Evolutionary conservation across 2,888 invertebrate species (phyloP), one percentile per base, ranked within the genome.

Genomic region (Anodontia alba): DNA sequence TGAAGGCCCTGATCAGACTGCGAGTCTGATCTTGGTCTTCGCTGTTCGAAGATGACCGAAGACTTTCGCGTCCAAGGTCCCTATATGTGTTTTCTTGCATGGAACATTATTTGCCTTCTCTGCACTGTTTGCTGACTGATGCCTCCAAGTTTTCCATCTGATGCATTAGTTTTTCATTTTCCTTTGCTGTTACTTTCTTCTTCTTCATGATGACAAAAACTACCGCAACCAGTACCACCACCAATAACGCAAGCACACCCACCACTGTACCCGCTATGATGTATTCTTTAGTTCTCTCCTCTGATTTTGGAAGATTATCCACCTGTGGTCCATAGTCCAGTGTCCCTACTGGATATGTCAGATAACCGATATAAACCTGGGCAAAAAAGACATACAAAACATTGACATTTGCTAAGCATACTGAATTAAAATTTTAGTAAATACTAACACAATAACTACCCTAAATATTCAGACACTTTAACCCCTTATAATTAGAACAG

Each of bases 81-180:
- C n/a, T n/a, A n/a, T n/a, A n/a, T n/a, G n/a, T n/a, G n/a, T n/a
- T n/a, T n/a, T n/a, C n/a, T n/a, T n/a, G n/a, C n/a, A n/a, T n/a
- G n/a, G n/a, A n/a, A n/a, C n/a, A n/a, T n/a, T n/a, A n/a, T n/a
- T 38, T 77, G 93, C 94, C 95, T 96, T 99, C 97, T 95, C 99
- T 99, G 95, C 99, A 99, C 95, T 99, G 99, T 86, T 98, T 97
- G 87, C 99, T 96, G 0, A 99, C 99, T 94, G 99, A 99, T 94
- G 98, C 98, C 95, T 99, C 99, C 81, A 99, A 95, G 1, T 98
- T 99, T 91, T 99, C 99, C 98, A 99, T 98, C 95, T 99, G 99
- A 91, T 99, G 98, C 95, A 99, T 99, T 92, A 99, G 99, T 82
- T 99, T 96, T 95, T 98, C 98, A 95, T 99, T 99, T 95, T 99